Base-by-base conservation (phyloP, 2,113 vertebrate species). In the Trachemys scripta region DNA sequence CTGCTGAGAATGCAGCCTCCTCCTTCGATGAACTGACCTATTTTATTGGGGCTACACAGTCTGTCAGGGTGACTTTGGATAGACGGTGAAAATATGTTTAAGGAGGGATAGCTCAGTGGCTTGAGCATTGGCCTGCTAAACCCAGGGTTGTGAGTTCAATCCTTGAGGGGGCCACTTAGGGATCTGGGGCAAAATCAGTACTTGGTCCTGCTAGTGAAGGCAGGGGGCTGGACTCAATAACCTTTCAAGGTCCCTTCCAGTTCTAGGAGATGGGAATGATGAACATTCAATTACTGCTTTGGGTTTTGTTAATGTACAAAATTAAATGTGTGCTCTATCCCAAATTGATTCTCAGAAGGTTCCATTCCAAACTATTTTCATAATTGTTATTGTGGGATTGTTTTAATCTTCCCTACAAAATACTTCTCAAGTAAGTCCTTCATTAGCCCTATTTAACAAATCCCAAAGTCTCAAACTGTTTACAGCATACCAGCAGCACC, bases 41-140 rank as follows among this genome's bases (percentile, higher is more conserved):
- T 50, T 88, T 82, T 89, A 89, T 42, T 38, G 82, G 50, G 56
- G 47, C 83, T 83, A 38, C 29, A 24, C 78, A 0, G 0, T 78
- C 78, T 95, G 95, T 96, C 87, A 97, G 90, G 83, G 94, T 97
- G 95, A 98, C 95, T 97, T 98, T 98, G 85, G 35, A 59, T 93
- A 91, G 79, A 88, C 88, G 89, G 49, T 0, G 8, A 89, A 87
- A 93, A 88, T 83, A 51, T 87, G 76, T 94, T 81, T 91, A 89
- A 93, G 95, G 42, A 42, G 42, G 42, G 42, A 42, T 42, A 42
- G 42, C 42, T 42, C 42, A 42, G 42, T 42, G 42, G 42, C 4
- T 42, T 42, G 42, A 42, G 42, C 42, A 42, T 42, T 42, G 42
- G 42, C 42, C 42, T 42, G 42, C 42, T 42, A 42, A 42, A 42